phyloP scores from a whole-genome alignment of 37 sponge, comb jelly and placozoan species.

The Spongilla lacustris region DNA sequence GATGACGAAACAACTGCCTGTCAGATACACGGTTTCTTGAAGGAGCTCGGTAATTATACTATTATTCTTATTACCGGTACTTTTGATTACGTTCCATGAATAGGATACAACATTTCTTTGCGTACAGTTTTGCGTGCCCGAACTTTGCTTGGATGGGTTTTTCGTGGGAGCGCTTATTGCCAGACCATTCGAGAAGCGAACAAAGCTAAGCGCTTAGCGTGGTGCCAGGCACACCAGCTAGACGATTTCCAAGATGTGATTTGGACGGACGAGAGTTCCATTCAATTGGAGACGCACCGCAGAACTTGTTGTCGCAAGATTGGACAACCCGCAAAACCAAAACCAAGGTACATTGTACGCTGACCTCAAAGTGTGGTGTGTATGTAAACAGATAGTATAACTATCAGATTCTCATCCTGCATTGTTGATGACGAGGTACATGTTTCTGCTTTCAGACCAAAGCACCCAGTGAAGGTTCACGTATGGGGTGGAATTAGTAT shows the following conservation, averaged over 20 bases:
- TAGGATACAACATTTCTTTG: too few species aligned
- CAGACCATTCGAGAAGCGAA: slow-evolving; percentile 28
- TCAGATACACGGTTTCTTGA: slow-evolving; percentile 20
- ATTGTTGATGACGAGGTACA: not conserved
- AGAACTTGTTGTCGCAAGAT: slow-evolving; percentile 13
- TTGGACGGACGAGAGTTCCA: slow-evolving; percentile 38
- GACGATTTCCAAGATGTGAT: slow-evolving; percentile 20
- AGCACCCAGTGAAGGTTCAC: slow-evolving; percentile 50
- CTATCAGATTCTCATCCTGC: too few species aligned
- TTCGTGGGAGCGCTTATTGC: slow-evolving; percentile 33
- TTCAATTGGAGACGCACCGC: slow-evolving; percentile 31
- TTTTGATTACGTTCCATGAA: too few species aligned
- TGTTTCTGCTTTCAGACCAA: too few species aligned
- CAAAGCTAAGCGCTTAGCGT: slow-evolving; percentile 1
- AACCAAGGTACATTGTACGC: slow-evolving; percentile 7
- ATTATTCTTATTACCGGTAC: too few species aligned
- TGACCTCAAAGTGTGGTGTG: too few species aligned
- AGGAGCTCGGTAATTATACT: too few species aligned
- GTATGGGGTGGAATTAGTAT: slow-evolving; percentile 41
- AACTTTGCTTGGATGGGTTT: slow-evolving; percentile 25
- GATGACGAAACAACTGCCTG: slow-evolving; percentile 48
- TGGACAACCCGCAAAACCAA: slow-evolving; percentile 16
- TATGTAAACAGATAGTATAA: too few species aligned
- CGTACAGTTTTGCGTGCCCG: too few species aligned
- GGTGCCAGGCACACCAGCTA: not conserved